phyloP scores from a whole-genome alignment of 30 jellyfish, hydroid and myxozoan species.

The Pseudorhiza aurosa region DNA sequence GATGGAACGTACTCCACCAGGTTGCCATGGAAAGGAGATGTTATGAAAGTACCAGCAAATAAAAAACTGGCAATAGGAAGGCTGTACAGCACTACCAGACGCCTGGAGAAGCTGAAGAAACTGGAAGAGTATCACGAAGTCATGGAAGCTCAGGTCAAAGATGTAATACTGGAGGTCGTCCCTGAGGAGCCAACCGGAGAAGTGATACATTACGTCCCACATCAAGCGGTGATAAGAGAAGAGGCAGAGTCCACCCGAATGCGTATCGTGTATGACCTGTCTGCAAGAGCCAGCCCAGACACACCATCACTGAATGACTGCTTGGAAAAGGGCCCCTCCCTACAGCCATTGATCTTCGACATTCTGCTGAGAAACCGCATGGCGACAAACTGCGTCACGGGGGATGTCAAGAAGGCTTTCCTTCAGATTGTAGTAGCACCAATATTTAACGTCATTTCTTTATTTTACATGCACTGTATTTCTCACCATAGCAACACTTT shows the following conservation, averaged over 20 bases:
- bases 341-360: constrained; percentile 61
- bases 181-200: constrained; percentile 73
- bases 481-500: too few species aligned
- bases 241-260: constrained; percentile 63
- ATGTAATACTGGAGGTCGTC: constrained; percentile 69
- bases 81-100: constrained; percentile 59
- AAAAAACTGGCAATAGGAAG: constrained; percentile 51
- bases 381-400: constrained; percentile 56
- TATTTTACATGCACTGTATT: too few species aligned
- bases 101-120: constrained; percentile 38
- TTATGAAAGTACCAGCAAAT: constrained; percentile 50
- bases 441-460: too few species aligned
- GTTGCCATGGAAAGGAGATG: constrained; percentile 57
- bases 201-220: constrained; percentile 77
- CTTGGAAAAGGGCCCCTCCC: constrained; percentile 77
- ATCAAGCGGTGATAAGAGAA: constrained; percentile 64
- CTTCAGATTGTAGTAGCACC: constrained; percentile 57
- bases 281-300: constrained; percentile 53
- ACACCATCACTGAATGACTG: constrained; percentile 85
- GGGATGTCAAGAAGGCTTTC: constrained; percentile 83
- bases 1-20: constrained; percentile 69
- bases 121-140: constrained; percentile 64
- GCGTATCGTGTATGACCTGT: constrained; percentile 68
- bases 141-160: constrained; percentile 66
- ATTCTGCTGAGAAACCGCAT: constrained; percentile 76